A percentile compares a stretch with the other conserved stretches of the same genome.
Conservation (phyloP, 2,888 invertebrate genomes). For the Agonopterix subpropinquella region DNA sequence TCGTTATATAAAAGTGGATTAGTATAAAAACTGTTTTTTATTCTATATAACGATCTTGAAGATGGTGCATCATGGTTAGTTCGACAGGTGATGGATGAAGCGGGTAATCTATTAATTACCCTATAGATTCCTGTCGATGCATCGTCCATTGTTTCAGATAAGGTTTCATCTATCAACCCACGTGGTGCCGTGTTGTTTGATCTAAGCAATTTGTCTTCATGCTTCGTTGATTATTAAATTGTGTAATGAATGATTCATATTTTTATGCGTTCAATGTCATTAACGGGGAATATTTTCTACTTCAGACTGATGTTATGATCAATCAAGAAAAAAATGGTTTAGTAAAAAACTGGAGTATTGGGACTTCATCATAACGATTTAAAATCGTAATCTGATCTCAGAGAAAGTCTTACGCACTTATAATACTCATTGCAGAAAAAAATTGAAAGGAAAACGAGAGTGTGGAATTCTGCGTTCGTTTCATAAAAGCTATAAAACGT, state of each 20-base stretch:
- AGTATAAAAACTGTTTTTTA: too few relatives aligned
- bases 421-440: slow-evolving; percentile 39
- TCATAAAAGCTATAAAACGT: slow-evolving; percentile 42
- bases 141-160: slow-evolving; percentile 57
- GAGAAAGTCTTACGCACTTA: slow-evolving; percentile 60
- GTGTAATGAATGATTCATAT: slow-evolving; percentile 11
- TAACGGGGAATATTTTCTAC: background rate
- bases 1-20: too few relatives aligned
- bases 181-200: slow-evolving; percentile 61
- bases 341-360: background rate
- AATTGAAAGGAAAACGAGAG: slow-evolving; percentile 62
- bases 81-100: slow-evolving; percentile 53
- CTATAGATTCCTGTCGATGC: slow-evolving; percentile 52
- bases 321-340: background rate
- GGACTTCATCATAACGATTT: background rate
- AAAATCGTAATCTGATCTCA: slow-evolving; percentile 49
- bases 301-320: background rate
- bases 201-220: slow-evolving; percentile 60
- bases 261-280: slow-evolving; percentile 9
- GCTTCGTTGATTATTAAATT: slow-evolving; percentile 45
- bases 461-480: slow-evolving; percentile 55
- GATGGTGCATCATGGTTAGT: slow-evolving; percentile 14
- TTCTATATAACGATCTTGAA: background rate
- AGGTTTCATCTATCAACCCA: slow-evolving; percentile 60
- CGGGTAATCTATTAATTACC: slow-evolving; percentile 66